Evolutionary conservation across 2,888 invertebrate species (phyloP).

Genomic region (Nomada fabriciana): DNA sequence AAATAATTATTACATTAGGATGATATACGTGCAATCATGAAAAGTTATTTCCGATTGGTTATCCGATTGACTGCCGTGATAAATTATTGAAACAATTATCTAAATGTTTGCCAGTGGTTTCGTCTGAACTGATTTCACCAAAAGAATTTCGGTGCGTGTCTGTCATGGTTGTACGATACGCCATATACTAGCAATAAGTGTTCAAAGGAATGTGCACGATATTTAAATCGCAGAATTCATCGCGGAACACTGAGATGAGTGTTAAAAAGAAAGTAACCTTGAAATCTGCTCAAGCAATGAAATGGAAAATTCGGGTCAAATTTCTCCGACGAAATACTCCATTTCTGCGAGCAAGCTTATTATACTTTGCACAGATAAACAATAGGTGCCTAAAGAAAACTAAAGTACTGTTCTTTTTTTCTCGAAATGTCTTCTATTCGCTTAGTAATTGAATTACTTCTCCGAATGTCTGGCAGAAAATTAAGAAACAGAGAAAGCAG

Average conservation of each 20-base stretch:
- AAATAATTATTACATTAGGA: not conserved
- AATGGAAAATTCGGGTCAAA: not conserved
- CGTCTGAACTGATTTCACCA: not conserved
- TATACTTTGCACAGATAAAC: too few species aligned
- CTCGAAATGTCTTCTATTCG: too few species aligned
- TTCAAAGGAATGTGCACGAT: not conserved
- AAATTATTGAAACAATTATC: not conserved
- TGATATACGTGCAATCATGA: too few species aligned
- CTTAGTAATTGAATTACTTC: too few species aligned
- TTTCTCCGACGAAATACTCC: not conserved
- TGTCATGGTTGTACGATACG: not conserved
- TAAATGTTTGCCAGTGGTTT: too few species aligned
- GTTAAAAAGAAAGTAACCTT: not conserved
- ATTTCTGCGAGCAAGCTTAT: too few species aligned
- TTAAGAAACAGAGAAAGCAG: too few species aligned
- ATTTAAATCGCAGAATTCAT: not conserved
- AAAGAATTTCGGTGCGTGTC: not conserved
- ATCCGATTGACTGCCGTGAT: not conserved
- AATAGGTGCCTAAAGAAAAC: too few species aligned
- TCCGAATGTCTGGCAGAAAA: too few species aligned
- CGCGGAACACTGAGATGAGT: not conserved
- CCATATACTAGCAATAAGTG: too few species aligned
- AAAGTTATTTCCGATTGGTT: too few species aligned
- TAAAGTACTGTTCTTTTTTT: too few species aligned
- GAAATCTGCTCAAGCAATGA: conserved; percentile 3